phyloP scores from a whole-genome alignment of 2,888 invertebrate genomes.

The Drosophila stalkeri region DNA sequence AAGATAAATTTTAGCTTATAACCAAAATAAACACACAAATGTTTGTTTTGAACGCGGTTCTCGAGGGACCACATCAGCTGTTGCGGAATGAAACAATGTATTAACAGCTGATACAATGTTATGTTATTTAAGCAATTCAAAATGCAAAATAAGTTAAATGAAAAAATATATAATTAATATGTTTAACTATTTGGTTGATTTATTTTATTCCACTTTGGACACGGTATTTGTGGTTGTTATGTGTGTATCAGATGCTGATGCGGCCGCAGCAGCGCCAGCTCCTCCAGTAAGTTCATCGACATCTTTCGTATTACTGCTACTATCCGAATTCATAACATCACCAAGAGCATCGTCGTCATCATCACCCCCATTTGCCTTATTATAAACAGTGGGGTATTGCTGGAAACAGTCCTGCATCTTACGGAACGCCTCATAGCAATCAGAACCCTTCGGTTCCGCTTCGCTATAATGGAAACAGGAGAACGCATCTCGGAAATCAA shows the following conservation, averaged over 20 bases:
- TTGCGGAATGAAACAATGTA: constrained; percentile 14
- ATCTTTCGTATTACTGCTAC: constrained; percentile 52
- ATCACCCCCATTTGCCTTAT: constrained; percentile 89
- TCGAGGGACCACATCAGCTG: constrained; percentile 20
- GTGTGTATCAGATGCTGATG: constrained; percentile 10
- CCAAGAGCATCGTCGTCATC: constrained; percentile 85
- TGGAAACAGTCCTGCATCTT: constrained; percentile 96
- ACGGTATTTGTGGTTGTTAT: constrained; percentile 22
- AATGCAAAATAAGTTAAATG: background rate
- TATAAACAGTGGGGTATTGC: constrained; percentile 93
- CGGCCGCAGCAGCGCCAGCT: constrained; percentile 40
- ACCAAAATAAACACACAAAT: background rate
- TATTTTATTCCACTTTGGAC: constrained; percentile 46
- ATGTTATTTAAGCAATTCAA: constrained; percentile 6
- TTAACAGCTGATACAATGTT: constrained; percentile 23
- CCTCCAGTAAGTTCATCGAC: constrained; percentile 54
- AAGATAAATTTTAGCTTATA: background rate
- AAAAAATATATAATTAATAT: background rate
- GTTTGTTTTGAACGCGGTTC: background rate
- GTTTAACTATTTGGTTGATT: constrained; percentile 3
- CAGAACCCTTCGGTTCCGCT: constrained; percentile 95
- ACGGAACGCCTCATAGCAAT: constrained; percentile 95
- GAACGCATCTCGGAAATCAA: constrained; percentile 96
- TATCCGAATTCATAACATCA: constrained; percentile 71
- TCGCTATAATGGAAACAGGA: constrained; percentile 97